Percentiles rank a stretch among this genome's conserved stretches.
Evolutionary conservation across 2,113 vertebrate species (phyloP).

Genomic region (Cochlearius cochlearius): DNA sequence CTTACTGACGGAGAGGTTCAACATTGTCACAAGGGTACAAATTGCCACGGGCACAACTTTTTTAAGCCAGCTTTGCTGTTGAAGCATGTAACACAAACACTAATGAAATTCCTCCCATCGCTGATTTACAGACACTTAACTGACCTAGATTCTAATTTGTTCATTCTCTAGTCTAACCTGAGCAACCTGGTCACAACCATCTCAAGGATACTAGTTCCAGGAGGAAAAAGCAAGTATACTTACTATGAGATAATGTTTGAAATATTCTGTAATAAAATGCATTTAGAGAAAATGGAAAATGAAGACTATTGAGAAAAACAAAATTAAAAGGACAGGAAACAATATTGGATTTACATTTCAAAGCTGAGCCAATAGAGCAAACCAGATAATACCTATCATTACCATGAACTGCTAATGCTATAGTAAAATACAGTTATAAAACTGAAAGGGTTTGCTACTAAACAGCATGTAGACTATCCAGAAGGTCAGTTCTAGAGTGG

Average conservation of each 20-base stretch:
- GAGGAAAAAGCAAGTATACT: background rate
- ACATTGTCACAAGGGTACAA: background rate
- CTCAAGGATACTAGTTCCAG: background rate
- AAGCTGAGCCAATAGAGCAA: background rate
- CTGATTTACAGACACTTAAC: background rate
- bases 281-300: background rate
- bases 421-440: background rate
- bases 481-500: background rate
- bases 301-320: background rate
- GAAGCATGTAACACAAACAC: background rate
- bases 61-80: background rate
- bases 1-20: background rate
- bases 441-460: background rate
- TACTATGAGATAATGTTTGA: background rate
- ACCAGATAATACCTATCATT: background rate
- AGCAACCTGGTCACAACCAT: background rate
- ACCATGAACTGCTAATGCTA: background rate
- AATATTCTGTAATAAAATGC: background rate
- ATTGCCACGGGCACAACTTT: background rate
- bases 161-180: background rate
- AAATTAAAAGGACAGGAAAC: background rate
- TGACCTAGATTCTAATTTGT: background rate
- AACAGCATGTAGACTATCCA: background rate
- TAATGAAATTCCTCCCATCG: background rate
- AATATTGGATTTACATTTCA: background rate